Conservation (phyloP, 2,113 vertebrate genomes). For the Osmerus eperlanus region DNA sequence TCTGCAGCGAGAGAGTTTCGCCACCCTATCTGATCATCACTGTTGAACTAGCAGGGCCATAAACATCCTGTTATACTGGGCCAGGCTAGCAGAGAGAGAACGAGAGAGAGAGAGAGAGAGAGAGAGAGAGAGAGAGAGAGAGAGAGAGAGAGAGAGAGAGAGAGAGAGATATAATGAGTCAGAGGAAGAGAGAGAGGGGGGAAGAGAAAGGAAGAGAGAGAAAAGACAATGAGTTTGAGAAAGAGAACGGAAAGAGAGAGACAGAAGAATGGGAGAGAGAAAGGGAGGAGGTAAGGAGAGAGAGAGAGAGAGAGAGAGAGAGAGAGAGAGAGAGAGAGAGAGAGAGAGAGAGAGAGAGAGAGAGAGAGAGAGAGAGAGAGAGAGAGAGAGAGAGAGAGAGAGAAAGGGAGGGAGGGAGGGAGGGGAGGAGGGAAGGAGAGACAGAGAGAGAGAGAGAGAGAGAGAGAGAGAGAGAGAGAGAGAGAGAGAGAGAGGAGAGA, state of each 20-base stretch:
- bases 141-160: constrained; percentile 3
- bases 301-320: constrained; percentile 9
- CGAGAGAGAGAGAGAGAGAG: constrained; percentile 16
- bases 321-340: background rate
- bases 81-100: background rate
- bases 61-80: constrained; percentile 72
- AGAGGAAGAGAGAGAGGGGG: background rate
- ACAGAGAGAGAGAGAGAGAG: too few species aligned
- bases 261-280: too few species aligned
- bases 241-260: background rate
- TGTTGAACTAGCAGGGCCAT: constrained; percentile 60
- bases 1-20: constrained; percentile 54
- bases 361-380: background rate
- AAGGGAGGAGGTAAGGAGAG: background rate
- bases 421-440: background rate
- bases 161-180: background rate
- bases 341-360: too few species aligned
- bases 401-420: too few species aligned
- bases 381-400: too few species aligned
- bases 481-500: background rate
- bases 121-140: constrained; percentile 16
- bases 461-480: background rate
- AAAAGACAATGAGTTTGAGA: background rate
- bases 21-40: constrained; percentile 67
- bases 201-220: background rate